These are phyloP conservation scores for Prunella fulvescens DNA, from an alignment of 2,113 vertebrate species.

Conservation along the genomic window DNA sequence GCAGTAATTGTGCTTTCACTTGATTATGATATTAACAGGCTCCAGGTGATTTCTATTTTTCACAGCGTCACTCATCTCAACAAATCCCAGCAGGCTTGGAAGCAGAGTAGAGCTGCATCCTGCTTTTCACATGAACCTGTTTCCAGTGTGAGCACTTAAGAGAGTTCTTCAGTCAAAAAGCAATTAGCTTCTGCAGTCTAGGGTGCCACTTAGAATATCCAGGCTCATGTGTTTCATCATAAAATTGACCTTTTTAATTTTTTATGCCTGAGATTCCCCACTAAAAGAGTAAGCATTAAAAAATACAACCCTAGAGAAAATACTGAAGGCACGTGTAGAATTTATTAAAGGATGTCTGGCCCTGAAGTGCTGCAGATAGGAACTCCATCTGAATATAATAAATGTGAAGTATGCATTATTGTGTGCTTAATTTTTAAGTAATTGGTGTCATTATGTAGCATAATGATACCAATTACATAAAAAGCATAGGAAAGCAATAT, in stretches of 20 bases:
- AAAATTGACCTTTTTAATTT: conserved; percentile 79
- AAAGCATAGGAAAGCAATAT: conserved; percentile 39
- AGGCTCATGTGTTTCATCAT: conserved; percentile 67
- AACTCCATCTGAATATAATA: conserved; percentile 54
- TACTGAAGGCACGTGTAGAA: conserved; percentile 50
- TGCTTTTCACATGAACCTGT: conserved; percentile 33
- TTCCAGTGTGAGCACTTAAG: conserved; percentile 55
- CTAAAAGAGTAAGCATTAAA: conserved; percentile 62
- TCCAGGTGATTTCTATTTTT: conserved; percentile 66
- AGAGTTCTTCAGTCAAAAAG: conserved; percentile 64
- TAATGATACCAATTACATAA: conserved; percentile 53
- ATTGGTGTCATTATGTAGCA: conserved; percentile 70
- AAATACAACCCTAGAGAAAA: conserved; percentile 58
- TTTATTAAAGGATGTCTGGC: conserved; percentile 28
- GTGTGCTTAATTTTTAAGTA: conserved; percentile 75
- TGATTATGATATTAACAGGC: conserved; percentile 60
- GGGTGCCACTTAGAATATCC: conserved; percentile 73
- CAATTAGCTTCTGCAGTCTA: conserved; percentile 74
- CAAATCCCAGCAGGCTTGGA: conserved; percentile 57
- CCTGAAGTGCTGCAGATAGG: conserved; percentile 43
- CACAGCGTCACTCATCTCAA: conserved; percentile 26
- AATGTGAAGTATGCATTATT: conserved; percentile 43
- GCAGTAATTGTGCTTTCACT: conserved; percentile 52
- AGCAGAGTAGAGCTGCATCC: conserved; percentile 18
- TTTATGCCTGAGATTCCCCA: conserved; percentile 68